Base-by-base conservation (phyloP, 1,140 invertebrate species). In the Capitella teleta region DNA sequence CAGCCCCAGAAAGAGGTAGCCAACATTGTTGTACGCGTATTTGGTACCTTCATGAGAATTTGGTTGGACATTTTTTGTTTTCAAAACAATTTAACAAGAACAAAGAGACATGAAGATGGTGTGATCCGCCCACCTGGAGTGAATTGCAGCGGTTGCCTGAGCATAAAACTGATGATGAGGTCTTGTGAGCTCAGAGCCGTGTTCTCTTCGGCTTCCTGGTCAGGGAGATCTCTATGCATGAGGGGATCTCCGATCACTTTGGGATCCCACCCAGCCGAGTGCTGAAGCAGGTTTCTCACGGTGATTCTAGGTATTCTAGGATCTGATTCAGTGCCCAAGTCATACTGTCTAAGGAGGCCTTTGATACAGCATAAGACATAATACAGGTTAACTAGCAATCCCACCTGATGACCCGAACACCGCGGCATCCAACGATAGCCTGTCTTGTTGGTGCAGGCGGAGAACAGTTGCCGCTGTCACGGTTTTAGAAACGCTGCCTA, bases 401-500 rank as follows among this genome's bases (percentile, higher is more conserved):
- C n/a, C 46, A 63, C 63, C 61, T 47, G 58, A 53, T 3, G 36
- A 25, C 8, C 61, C 61, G 57, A 65, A 63, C 8, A 65, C 55
- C 25, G 32, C 55, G 19, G 52, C 34, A 21, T 59, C 51, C 1
- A 65, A 51, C 1, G 51, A 43, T 18, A 65, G 23, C 24, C 57
- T 41, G 8, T 42, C 49, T 38, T 57, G 38, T 41, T 63, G 54
- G 8, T 48, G 47, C n/a, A 62, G 48, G 6, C 48, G 48, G 40
- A 66, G 32, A 16, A 63, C 45, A 26, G 52, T 54, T 10, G 58
- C 47, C 6, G 64, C 62, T n/a, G 64, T 66, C 19, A 66, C 41
- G n/a, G 61, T 47, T 49, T 66, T 66, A 32, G 61, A 63, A 25
- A 66, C 59, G 49, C 61, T 62, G 24, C 61, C 64, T 6, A 66